phyloP scores from a whole-genome alignment of 35 echinoderm and acorn worm species.

The Heliocidaris erythrogramma region DNA sequence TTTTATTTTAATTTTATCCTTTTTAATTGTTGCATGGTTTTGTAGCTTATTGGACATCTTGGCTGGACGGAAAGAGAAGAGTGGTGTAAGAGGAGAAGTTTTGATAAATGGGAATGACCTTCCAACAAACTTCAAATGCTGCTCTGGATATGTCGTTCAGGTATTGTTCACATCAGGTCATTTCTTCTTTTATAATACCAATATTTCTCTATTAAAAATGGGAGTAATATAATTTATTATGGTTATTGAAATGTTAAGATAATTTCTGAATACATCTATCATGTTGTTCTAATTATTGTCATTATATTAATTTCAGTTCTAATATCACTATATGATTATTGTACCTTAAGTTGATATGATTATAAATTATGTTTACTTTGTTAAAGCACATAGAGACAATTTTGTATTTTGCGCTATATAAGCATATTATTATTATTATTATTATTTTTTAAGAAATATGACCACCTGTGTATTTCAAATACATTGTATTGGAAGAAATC shows the following conservation, averaged over 20 bases:
- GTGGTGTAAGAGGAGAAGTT: conserved; percentile 43
- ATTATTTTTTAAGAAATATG: no score
- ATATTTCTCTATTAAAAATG: not conserved
- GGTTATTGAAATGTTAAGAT: no score
- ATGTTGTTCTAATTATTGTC: no score
- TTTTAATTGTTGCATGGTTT: not conserved
- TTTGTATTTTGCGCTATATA: no score
- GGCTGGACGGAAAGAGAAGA: conserved; percentile 51
- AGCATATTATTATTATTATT: no score
- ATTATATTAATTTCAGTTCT: no score
- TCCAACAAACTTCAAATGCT: conserved; percentile 51
- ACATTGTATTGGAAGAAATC: no score
- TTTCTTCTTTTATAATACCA: not conserved
- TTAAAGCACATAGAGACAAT: no score
- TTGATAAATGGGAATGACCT: conserved; percentile 57
- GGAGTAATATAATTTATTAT: not conserved
- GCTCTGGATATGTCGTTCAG: conserved; percentile 74
- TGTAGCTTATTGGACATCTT: conserved; percentile 60
- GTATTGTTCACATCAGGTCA: not conserved
- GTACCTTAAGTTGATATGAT: no score
- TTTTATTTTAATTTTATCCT: not conserved
- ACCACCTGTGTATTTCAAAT: not conserved
- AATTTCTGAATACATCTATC: no score
- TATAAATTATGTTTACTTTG: no score
- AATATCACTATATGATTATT: no score